Evolutionary conservation across 2,888 invertebrate species (phyloP).

Genomic region (Eueremaeus valkanovi): DNA sequence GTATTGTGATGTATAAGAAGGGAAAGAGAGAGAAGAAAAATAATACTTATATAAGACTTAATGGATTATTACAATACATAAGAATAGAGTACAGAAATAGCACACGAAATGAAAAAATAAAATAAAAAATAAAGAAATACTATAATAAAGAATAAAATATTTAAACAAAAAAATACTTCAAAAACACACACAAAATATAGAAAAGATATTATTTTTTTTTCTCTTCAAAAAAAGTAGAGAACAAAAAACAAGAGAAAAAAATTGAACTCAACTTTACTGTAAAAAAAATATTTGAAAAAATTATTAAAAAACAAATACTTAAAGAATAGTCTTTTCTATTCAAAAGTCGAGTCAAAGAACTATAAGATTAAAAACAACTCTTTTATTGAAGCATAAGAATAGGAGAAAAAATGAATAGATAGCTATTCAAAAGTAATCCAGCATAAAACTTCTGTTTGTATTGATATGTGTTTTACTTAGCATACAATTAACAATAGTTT

Average conservation of each 20-base stretch:
- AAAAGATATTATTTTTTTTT: too few relatives aligned
- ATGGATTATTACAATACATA: too few relatives aligned
- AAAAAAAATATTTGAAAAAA: not conserved
- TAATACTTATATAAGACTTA: not conserved
- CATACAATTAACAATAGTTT: too few relatives aligned
- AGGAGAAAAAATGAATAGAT: not conserved
- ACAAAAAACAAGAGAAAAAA: not conserved
- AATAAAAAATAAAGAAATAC: too few relatives aligned
- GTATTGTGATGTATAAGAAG: too few relatives aligned
- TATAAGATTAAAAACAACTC: not conserved
- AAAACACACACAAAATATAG: not conserved
- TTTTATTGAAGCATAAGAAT: not conserved
- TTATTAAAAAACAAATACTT: slow-evolving; percentile 4
- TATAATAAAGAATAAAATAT: not conserved
- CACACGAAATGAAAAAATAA: too few relatives aligned
- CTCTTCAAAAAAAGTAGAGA: not conserved
- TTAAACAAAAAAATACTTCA: not conserved
- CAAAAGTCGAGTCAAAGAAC: slow-evolving; percentile 2
- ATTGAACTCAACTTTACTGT: not conserved
- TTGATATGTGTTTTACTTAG: too few relatives aligned
- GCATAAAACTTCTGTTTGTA: not conserved
- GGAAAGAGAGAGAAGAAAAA: too few relatives aligned
- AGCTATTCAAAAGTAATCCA: not conserved
- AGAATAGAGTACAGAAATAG: too few relatives aligned
- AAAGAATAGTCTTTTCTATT: not conserved